phyloP scores from a whole-genome alignment of 2,113 vertebrate species.

The Marmota flaviventris region DNA sequence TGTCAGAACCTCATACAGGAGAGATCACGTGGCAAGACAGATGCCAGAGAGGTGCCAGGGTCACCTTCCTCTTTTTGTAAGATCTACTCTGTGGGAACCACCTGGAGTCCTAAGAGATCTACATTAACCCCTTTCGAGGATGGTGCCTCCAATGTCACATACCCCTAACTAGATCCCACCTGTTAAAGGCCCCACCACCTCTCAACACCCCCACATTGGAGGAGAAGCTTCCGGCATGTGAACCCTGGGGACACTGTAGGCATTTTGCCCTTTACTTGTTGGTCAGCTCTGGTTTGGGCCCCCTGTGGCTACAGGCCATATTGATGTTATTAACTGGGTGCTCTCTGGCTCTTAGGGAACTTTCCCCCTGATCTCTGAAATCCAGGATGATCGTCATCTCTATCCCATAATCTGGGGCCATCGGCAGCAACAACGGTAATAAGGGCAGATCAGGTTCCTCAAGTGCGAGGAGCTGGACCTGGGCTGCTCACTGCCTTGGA shows the following conservation, averaged over 20 bases:
- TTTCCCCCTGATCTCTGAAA: too few species aligned
- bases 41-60: neutral
- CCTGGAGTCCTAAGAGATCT: too few species aligned
- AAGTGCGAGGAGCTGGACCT: too few species aligned
- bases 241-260: neutral
- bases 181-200: neutral
- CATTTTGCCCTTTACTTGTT: neutral
- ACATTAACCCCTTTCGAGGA: neutral
- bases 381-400: too few species aligned
- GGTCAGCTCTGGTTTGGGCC: neutral
- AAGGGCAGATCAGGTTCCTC: too few species aligned
- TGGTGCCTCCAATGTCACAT: neutral
- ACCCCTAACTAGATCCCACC: too few species aligned
- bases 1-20: neutral
- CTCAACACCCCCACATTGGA: neutral
- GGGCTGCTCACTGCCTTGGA: too few species aligned
- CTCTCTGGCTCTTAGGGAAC: too few species aligned
- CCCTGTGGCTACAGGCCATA: too few species aligned
- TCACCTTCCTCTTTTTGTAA: neutral
- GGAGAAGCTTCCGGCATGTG: neutral
- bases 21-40: neutral
- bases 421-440: too few species aligned
- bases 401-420: too few species aligned
- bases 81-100: neutral
- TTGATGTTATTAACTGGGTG: too few species aligned